Percentiles rank a stretch among this genome's conserved stretches.
These are phyloP conservation scores for Halichoerus grypus DNA, from an alignment of 2,113 vertebrate genomes.

Conservation along the genomic window DNA sequence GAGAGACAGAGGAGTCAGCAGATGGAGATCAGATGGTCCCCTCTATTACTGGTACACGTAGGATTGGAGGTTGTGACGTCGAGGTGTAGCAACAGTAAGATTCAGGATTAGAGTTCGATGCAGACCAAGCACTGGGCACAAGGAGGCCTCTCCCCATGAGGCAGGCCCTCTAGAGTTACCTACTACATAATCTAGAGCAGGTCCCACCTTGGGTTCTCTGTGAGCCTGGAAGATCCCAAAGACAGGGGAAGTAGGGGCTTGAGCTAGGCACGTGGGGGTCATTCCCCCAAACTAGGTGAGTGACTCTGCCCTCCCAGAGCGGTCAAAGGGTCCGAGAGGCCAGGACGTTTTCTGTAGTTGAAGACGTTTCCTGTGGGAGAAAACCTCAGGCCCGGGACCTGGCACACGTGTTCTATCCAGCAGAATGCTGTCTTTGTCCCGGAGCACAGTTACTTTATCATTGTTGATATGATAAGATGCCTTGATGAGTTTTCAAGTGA, in stretches of 20 bases:
- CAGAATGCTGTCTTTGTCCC: neutral
- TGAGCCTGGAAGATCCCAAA: neutral
- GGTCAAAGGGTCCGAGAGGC: no score
- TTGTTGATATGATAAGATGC: neutral
- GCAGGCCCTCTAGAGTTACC: neutral
- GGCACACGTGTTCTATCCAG: accelerated
- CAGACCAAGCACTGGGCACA: neutral
- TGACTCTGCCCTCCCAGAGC: neutral
- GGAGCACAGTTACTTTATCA: neutral
- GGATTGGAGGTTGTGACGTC: neutral
- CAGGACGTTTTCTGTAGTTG: neutral
- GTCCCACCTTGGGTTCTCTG: neutral
- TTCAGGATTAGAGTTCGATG: neutral
- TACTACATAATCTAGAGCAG: accelerated
- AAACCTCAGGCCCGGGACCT: neutral
- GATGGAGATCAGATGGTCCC: neutral
- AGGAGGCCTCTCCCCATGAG: neutral
- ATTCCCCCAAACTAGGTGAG: neutral
- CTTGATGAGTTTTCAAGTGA: neutral
- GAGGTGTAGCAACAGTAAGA: no score
- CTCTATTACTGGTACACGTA: no score
- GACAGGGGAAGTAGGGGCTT: neutral
- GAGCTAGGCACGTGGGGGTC: neutral
- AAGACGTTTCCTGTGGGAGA: neutral
- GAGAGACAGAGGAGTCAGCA: neutral